These are phyloP conservation scores for Blera fallax DNA, from an alignment of 2,888 invertebrate species.

Conservation along the genomic window DNA sequence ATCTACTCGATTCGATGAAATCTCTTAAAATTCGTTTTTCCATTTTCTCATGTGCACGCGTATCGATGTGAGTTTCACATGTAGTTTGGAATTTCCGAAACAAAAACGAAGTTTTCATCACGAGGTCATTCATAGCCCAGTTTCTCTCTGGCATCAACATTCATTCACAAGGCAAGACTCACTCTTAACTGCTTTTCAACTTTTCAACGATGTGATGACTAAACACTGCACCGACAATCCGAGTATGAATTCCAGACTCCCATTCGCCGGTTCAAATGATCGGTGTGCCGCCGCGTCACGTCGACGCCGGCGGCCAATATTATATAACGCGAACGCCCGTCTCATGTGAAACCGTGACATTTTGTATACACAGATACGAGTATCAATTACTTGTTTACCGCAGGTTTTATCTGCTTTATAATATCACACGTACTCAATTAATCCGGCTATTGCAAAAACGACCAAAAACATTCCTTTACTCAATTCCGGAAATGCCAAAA, in stretches of 20 bases:
- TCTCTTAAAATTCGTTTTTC: not conserved
- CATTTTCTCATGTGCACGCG: not conserved
- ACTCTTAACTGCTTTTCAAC: slow-evolving; percentile 7
- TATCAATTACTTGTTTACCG: slow-evolving; percentile 51
- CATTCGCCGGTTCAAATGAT: not conserved
- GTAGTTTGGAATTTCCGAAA: slow-evolving; percentile 55
- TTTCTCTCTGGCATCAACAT: slow-evolving; percentile 23
- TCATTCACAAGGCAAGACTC: not conserved
- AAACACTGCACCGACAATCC: not conserved
- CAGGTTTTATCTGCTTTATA: slow-evolving; percentile 31
- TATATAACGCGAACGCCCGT: slow-evolving; percentile 34
- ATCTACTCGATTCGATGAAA: not conserved
- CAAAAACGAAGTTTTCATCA: not conserved
- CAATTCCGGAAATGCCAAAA: slow-evolving; percentile 58
- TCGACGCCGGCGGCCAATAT: slow-evolving; percentile 2
- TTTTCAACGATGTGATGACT: slow-evolving; percentile 13
- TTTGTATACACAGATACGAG: slow-evolving; percentile 20
- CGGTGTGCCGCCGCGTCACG: not conserved
- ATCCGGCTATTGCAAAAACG: slow-evolving; percentile 9
- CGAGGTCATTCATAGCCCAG: slow-evolving; percentile 53
- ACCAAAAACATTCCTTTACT: slow-evolving; percentile 23
- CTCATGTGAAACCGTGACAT: slow-evolving; percentile 24
- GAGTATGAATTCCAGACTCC: not conserved
- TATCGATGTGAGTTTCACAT: not conserved
- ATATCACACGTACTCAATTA: slow-evolving; percentile 52